phyloP scores from a whole-genome alignment of 2,888 invertebrate species.

The Cantharis rustica region DNA sequence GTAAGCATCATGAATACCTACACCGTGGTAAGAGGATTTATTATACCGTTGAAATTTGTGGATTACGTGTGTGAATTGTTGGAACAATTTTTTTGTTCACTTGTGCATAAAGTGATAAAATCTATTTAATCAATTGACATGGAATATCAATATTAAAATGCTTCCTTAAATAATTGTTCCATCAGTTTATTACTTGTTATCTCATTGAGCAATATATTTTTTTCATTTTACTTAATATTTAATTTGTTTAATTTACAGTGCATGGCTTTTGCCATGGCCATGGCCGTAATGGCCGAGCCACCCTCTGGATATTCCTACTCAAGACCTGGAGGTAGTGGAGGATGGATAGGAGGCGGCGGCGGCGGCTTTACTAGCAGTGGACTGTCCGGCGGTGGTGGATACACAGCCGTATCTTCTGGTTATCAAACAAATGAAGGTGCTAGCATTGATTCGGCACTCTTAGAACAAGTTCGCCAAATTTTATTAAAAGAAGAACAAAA shows the following conservation, averaged over 20 bases:
- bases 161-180: background rate
- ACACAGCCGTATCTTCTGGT: slow-evolving; percentile 77
- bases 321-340: slow-evolving; percentile 62
- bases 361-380: slow-evolving; percentile 49
- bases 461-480: slow-evolving; percentile 85
- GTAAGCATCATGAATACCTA: slow-evolving; percentile 58
- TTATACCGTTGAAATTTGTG: slow-evolving; percentile 21
- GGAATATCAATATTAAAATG: background rate
- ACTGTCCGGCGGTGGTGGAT: slow-evolving; percentile 70
- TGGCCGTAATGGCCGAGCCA: slow-evolving; percentile 75
- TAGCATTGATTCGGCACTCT: slow-evolving; percentile 77
- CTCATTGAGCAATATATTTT: background rate
- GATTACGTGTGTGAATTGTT: slow-evolving; percentile 39
- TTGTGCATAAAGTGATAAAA: slow-evolving; percentile 10
- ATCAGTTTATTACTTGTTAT: background rate
- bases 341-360: slow-evolving; percentile 47
- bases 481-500: slow-evolving; percentile 75
- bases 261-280: slow-evolving; percentile 81
- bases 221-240: background rate
- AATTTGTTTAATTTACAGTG: slow-evolving; percentile 58
- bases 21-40: slow-evolving; percentile 55
- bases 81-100: slow-evolving; percentile 26
- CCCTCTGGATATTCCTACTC: slow-evolving; percentile 78
- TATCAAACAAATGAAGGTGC: slow-evolving; percentile 83
- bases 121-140: background rate